phyloP scores from a whole-genome alignment of 2,113 vertebrate genomes.

The Fulmarus glacialis region DNA sequence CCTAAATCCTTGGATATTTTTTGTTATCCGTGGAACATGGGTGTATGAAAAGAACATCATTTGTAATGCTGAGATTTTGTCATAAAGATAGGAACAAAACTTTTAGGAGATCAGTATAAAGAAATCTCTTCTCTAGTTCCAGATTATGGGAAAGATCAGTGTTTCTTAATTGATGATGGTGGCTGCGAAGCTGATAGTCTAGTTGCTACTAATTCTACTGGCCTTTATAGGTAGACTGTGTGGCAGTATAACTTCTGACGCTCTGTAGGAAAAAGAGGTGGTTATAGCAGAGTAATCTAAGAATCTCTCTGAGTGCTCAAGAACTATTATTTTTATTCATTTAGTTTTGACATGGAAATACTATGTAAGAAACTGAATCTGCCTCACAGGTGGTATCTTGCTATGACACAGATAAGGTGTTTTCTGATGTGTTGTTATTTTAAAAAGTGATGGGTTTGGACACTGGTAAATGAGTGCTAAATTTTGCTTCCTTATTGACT shows the following conservation, averaged over 20 bases:
- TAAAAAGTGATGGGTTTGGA: not conserved
- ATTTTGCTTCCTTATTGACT: not conserved
- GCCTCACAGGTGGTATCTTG: fast-evolving
- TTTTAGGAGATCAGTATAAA: not conserved
- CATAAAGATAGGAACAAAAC: not conserved
- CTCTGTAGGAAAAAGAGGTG: not conserved
- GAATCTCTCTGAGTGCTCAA: not conserved
- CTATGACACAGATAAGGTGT: not conserved
- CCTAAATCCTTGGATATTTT: not conserved
- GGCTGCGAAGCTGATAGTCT: not conserved
- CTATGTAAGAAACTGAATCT: not conserved
- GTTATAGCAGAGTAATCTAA: not conserved
- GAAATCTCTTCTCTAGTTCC: not conserved
- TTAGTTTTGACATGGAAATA: not conserved
- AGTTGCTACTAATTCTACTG: not conserved
- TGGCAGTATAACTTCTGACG: not conserved
- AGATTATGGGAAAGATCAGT: not conserved
- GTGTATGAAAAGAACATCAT: not conserved
- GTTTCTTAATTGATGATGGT: not conserved
- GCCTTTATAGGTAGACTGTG: not conserved
- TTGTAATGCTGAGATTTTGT: not conserved
- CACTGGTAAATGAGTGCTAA: not conserved
- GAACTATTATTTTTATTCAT: not conserved
- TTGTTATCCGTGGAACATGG: fast-evolving
- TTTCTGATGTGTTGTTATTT: not conserved